These are phyloP conservation scores for Podargus strigoides DNA, from an alignment of 2,797 vertebrate species.

Conservation along the genomic window DNA sequence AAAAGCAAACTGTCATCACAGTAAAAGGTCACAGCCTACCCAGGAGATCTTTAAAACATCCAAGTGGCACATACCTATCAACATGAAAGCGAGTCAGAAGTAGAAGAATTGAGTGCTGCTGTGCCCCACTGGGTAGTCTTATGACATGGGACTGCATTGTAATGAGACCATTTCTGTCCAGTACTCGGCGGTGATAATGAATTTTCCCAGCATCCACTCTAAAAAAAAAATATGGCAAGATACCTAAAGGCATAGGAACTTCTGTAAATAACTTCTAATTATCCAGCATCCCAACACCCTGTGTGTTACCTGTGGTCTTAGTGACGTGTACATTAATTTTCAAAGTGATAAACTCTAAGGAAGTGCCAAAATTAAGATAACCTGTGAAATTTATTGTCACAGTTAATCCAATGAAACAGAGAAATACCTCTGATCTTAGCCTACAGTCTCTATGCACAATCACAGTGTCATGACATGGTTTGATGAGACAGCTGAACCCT, in stretches of 20 bases:
- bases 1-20: not conserved
- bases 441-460: not conserved
- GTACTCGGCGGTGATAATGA: conserved; percentile 88
- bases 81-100: conserved; percentile 90
- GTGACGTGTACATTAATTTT: not conserved
- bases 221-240: not conserved
- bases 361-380: not conserved
- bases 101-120: conserved; percentile 91
- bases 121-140: conserved; percentile 78
- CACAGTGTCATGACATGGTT: not conserved
- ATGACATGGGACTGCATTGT: conserved; percentile 88
- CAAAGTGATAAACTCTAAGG: not conserved
- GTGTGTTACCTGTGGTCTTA: not conserved
- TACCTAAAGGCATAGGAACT: not conserved
- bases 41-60: not conserved
- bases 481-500: not conserved
- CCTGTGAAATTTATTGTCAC: not conserved
- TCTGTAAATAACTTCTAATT: not conserved
- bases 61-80: conserved; percentile 78
- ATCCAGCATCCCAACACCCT: not conserved
- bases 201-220: conserved; percentile 93
- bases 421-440: not conserved
- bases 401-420: not conserved
- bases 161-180: conserved; percentile 86
- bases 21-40: not conserved